Percentiles rank a stretch among this genome's conserved stretches.
phyloP scores from a whole-genome alignment of 2,888 invertebrate species.

The Drosophila mercatorum region DNA sequence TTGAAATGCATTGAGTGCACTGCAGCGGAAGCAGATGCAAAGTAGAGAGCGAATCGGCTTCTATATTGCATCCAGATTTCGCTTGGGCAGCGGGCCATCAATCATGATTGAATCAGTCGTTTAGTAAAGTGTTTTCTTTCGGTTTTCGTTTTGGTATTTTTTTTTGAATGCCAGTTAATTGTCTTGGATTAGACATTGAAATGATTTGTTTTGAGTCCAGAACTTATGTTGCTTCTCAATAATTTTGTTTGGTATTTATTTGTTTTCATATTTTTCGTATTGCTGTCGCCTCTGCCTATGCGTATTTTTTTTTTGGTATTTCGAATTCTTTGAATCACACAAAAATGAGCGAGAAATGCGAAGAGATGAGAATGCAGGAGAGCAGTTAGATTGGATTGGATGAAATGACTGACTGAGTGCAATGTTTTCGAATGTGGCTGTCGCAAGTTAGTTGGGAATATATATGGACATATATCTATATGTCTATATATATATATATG shows the following conservation, averaged over 20 bases:
- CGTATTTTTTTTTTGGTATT: slow-evolving; percentile 2
- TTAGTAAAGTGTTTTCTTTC: slow-evolving; percentile 7
- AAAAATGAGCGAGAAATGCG: slow-evolving; percentile 38
- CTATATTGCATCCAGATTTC: background rate
- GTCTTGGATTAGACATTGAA: slow-evolving; percentile 44
- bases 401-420: slow-evolving; percentile 50
- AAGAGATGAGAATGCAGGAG: slow-evolving; percentile 34
- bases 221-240: slow-evolving; percentile 62
- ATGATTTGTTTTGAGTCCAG: slow-evolving; percentile 62
- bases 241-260: slow-evolving; percentile 22
- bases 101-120: slow-evolving; percentile 18
- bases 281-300: slow-evolving; percentile 32
- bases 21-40: slow-evolving; percentile 7
- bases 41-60: background rate
- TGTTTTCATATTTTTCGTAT: slow-evolving; percentile 6
- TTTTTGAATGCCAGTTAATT: slow-evolving; percentile 44
- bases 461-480: background rate
- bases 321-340: slow-evolving; percentile 13
- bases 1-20: slow-evolving; percentile 16
- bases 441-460: slow-evolving; percentile 36
- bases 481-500: background rate
- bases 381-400: slow-evolving; percentile 26
- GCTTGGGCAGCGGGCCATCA: slow-evolving; percentile 26
- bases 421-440: slow-evolving; percentile 33
- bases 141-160: slow-evolving; percentile 10